phyloP scores from a whole-genome alignment of 2,113 vertebrate species.

The Octodon degus region DNA sequence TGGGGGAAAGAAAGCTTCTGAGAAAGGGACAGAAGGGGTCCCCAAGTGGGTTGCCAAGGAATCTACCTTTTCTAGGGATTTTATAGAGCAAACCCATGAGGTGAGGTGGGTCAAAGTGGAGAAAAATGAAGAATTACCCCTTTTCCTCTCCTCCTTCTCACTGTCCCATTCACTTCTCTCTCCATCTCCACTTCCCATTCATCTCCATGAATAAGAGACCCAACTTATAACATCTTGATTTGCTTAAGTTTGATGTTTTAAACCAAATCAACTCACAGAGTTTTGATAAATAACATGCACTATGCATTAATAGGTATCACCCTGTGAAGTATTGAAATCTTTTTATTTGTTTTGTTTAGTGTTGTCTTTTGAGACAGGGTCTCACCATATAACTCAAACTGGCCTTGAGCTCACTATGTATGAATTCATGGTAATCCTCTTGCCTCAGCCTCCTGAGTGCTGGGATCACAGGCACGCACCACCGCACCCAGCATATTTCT shows the following conservation, averaged over 20 bases:
- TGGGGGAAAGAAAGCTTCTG: neutral
- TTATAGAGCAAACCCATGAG: neutral
- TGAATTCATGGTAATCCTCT: neutral
- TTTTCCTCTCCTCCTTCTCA: too few species aligned
- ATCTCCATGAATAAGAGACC: neutral
- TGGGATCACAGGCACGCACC: neutral
- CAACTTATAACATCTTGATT: neutral
- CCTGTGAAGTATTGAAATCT: neutral
- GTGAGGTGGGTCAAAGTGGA: neutral
- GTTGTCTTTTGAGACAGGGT: neutral
- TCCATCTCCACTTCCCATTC: neutral
- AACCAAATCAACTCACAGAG: neutral
- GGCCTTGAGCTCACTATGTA: neutral
- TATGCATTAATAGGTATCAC: neutral
- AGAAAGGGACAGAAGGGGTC: neutral
- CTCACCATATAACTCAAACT: neutral
- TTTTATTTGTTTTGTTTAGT: neutral
- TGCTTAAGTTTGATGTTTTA: slow-evolving; percentile 39
- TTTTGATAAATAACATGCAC: slow-evolving; percentile 6
- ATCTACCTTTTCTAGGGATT: neutral
- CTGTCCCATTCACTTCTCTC: too few species aligned
- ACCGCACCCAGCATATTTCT: neutral
- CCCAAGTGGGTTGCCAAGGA: neutral
- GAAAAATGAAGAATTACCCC: neutral
- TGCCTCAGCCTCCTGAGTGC: neutral